Evolutionary conservation across 2,888 invertebrate genomes (phyloP).

Genomic region (Meiosimyza platycephala): DNA sequence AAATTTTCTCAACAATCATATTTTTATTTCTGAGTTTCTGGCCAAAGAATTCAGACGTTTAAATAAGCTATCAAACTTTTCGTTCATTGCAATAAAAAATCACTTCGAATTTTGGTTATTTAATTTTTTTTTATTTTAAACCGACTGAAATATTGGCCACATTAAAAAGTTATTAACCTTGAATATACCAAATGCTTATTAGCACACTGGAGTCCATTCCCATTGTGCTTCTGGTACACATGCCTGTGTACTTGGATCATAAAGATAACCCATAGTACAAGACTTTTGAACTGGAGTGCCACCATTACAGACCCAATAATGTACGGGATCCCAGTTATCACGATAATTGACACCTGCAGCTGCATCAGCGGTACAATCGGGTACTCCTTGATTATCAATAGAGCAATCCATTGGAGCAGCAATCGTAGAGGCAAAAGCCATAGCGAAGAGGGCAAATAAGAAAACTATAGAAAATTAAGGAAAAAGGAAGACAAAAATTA

Average conservation of each 20-base stretch:
- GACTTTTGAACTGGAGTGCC: too few species aligned
- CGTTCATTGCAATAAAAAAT: too few species aligned
- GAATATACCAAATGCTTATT: not conserved
- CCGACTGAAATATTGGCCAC: too few species aligned
- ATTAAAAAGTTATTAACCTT: too few species aligned
- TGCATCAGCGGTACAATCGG: not conserved
- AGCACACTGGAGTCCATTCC: not conserved
- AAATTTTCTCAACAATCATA: too few species aligned
- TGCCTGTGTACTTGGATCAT: not conserved
- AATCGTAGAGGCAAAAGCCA: not conserved
- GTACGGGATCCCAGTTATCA: slow-evolving; percentile 20
- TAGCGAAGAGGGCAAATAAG: not conserved
- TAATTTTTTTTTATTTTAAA: too few species aligned
- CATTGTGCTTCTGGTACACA: not conserved
- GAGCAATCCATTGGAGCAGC: not conserved
- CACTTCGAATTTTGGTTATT: too few species aligned
- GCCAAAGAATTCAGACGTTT: too few species aligned
- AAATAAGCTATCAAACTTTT: too few species aligned
- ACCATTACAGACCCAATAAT: not conserved
- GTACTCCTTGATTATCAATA: not conserved
- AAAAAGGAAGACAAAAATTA: not conserved
- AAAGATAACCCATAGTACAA: not conserved
- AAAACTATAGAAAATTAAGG: not conserved
- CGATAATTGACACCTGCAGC: not conserved
- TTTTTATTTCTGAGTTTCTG: too few species aligned